Base-by-base conservation (phyloP, 2,113 vertebrate species). In the Nettapus auritus region DNA sequence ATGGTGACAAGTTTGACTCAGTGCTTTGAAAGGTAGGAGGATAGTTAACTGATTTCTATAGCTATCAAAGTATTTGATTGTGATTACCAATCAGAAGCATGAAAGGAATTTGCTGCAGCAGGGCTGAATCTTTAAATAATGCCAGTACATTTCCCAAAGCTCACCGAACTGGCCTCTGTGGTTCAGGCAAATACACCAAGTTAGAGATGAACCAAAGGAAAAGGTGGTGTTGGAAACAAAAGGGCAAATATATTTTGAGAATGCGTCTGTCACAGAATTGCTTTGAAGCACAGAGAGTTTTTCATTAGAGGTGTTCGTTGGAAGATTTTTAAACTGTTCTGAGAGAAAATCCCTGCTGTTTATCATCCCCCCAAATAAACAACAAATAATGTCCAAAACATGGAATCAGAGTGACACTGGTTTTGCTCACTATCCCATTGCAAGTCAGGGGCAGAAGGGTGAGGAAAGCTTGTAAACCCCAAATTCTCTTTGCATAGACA, bases 61-160 rank as follows among this genome's bases (percentile, higher is more conserved):
- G 60, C 26, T 95, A 77, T 94, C 81, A 76, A 86, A 94, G 81
- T 88, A 88, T 91, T 94, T 93, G 56, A 86, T 95, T 90, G 75
- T 90, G 95, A 97, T 96, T 97, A 96, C 84, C 85, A 93, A 86
- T 52, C 59, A 90, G 89, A 90, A 93, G 81, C 84, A 29, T 76
- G 90, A 84, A 92, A 89, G n/a, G 77, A 67, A 90, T 95, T 79
- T 95, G 46, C 91, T 95, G 83, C 83, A 89, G 88, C 63, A 69
- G 34, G 60, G 34, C 56, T 90, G 94, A 69, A 90, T 82, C 83
- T 90, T 95, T 90, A 83, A 92, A 69, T 90, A 85, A 59, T 56
- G 48, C 69, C 19, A 23, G 70, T 48, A 66, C 17, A 21, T 68
- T 93, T 95, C 48, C 52, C 64, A 87, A 56, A 85, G 70, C 34